Evolutionary conservation across 2,797 vertebrate species (phyloP), one percentile per base, ranked within the genome.

Genomic region (Crypturellus tataupa): DNA sequence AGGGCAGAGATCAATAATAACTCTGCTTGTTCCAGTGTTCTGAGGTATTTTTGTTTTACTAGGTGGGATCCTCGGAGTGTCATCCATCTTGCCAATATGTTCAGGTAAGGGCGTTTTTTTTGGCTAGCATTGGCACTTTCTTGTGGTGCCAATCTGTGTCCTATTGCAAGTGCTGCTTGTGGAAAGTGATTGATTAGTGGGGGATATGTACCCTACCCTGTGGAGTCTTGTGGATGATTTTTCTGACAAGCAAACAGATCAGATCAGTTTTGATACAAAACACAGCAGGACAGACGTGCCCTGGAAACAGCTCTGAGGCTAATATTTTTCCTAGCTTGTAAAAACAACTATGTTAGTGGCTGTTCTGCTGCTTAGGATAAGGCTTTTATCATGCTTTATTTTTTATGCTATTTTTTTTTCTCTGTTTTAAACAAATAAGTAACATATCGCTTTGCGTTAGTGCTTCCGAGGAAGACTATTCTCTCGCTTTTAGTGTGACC

Each of bases 1-100:
- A 68, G 27, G 16, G 69, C 59, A 83, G 31, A 40, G 27, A 35
- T 44, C 60, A 80, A 11, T 0, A 0, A 31, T 47, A 77, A 63
- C 58, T 65, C 18, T 69, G 31, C 21, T 73, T 77, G 9, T 69
- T 86, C 18, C 42, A 37, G 2, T 71, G 59, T 90, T 82, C 65
- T 16, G 10, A 60, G 40, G 1, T 76, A 10, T 51, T 88, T 96
- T 90, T 96, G 21, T 95, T 96, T 97, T 84, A 92, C 40, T 97
- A 99, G 99, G 95, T 99, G 99, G 99, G 98, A 99, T 90, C 98
- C 98, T 31, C 98, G 92, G 2, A 98, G 97, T 96, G 98, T 99
- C 51, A 99, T 99, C 92, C 98, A 98, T 47, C 98, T 99, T 91
- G 99, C 99, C 6, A 99, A 99, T 62, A 99, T 99, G 99, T 99